phyloP scores from a whole-genome alignment of 2,888 invertebrate species.

The Cyrtodaria siliqua region DNA sequence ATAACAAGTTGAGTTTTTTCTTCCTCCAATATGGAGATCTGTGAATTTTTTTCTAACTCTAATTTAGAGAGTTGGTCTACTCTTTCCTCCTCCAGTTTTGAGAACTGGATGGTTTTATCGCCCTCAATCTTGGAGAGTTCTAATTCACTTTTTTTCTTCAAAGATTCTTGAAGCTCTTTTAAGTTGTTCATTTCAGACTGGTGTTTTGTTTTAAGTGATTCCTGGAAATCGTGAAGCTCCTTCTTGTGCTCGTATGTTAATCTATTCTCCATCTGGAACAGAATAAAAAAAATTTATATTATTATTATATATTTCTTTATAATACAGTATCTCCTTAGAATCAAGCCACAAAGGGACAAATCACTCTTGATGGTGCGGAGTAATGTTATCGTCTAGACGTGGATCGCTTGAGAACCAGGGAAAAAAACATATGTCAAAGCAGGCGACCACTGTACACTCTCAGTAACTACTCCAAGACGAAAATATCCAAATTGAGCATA shows the following conservation, averaged over 20 bases:
- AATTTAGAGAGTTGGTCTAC: slow-evolving; percentile 3
- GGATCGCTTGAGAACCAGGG: too few species aligned
- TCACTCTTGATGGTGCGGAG: too few species aligned
- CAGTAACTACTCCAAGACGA: too few species aligned
- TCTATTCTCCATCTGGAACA: slow-evolving; percentile 40
- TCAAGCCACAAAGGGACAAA: too few species aligned
- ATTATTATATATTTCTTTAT: too few species aligned
- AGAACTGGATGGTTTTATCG: slow-evolving; percentile 18
- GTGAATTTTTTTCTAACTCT: slow-evolving; percentile 10
- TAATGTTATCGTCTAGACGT: too few species aligned
- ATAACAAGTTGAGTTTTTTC: slow-evolving; percentile 3
- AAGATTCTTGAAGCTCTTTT: slow-evolving; percentile 19
- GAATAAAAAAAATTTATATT: too few species aligned
- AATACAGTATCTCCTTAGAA: too few species aligned
- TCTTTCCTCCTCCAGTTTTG: slow-evolving; percentile 29
- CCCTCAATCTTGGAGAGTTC: slow-evolving; percentile 35
- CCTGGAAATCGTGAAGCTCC: slow-evolving; percentile 38
- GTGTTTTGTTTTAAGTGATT: slow-evolving; percentile 38
- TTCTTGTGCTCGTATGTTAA: slow-evolving; percentile 42
- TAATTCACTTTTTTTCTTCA: slow-evolving; percentile 13
- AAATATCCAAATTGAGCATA: too few species aligned
- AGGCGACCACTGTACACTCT: too few species aligned
- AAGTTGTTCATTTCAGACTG: slow-evolving; percentile 22
- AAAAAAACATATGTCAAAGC: too few species aligned
- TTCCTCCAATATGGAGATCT: neutral